Base-by-base conservation (phyloP, 2,797 vertebrate species). In the Darevskia nairensis region DNA sequence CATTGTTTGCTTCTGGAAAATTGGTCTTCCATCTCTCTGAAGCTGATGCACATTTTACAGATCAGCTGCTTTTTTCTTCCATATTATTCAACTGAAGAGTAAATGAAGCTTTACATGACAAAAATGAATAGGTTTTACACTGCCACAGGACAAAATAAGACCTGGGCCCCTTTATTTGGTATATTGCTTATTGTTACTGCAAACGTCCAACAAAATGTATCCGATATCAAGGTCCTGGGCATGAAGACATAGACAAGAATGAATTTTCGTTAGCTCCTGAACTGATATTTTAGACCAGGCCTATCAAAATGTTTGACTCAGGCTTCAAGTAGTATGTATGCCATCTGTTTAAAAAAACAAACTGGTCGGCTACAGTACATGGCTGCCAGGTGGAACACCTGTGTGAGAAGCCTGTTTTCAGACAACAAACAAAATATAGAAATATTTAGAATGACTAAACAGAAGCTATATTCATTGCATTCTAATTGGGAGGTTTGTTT, bases 81-180 rank as follows among this genome's bases (percentile, higher is more conserved):
- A 19, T 35, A 84, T 9, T 59, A 39, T 84, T 66, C n/a, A 29
- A 15, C n/a, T 59, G 5, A 15, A 74, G 25, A 35, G 9, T 80
- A 61, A 68, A 35, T 46, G 13, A 75, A 59, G 6, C 27, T 76
- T 32, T 55, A 44, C 15, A 15, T 80, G 55, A 19, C 29, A 21
- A 23, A n/a, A 41, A 44, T 1, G 25, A 44, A 46, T 55, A 15
- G 46, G 0, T 87, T 86, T 94, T 69, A 84, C 76, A 4, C 15
- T 90, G 27, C 2, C 78, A 25, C 81, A 85, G 39, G 83, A 89
- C 39, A 50, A 71, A 92, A 92, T 82, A 44, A 86, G 85, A 91
- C n/a, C 21, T 89, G 4, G 76, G 85, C n/a, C 39, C 46, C 91
- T 83, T 90, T 93, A 80, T 88, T 39, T 39, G 64, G 1, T 86